Base-by-base conservation (phyloP, 2,113 vertebrate species). In the Grammomys dolichurus region DNA sequence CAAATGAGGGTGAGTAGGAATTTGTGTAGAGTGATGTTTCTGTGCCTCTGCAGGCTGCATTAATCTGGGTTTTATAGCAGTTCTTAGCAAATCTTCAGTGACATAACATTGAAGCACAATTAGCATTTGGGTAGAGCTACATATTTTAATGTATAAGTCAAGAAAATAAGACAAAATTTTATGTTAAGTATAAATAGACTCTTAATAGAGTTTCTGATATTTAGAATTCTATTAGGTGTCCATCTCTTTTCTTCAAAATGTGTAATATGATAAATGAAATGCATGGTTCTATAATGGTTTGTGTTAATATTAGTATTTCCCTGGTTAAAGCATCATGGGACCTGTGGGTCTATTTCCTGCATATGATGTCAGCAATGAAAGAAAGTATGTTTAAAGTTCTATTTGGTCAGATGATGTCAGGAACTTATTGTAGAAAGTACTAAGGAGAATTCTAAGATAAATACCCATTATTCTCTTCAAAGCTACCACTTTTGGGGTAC, bases 401-500 rank as follows among this genome's bases (percentile, higher is more conserved):
- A 7, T 91, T 95, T 60, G 89, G 26, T 77, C 51, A 85, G 11
- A 46, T 92, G 80, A 43, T 65, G 8, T 87, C 48, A 63, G 43
- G 20, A 0, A 69, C 6, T 77, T 93, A 46, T 90, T 88, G 4
- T 33, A 76, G 65, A 93, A 91, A 81, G 43, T 96, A 17, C 26
- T 89, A 88, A 93, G 48, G 43, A 16, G 11, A 28, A 3, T 87
- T 95, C 26, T 67, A 76, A 96, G 82, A 70, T 13, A 84, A 95
- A 94, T 65, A n/a, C 14, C 87, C 43, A 65, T 63, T 95, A 51
- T 90, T 88, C 8, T 87, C 60, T 85, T 94, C 4, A 89, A 46
- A 90, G 73, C 17, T 77, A 81, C 82, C 4, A 36, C 19, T 63
- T 82, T 80, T 87, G 87, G 19, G n/a, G 40, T 67, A 87, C 73